A percentile compares a stretch with the other conserved stretches of the same genome.
phyloP scores from a whole-genome alignment of 2,113 vertebrate species.

The Sylvia atricapilla region DNA sequence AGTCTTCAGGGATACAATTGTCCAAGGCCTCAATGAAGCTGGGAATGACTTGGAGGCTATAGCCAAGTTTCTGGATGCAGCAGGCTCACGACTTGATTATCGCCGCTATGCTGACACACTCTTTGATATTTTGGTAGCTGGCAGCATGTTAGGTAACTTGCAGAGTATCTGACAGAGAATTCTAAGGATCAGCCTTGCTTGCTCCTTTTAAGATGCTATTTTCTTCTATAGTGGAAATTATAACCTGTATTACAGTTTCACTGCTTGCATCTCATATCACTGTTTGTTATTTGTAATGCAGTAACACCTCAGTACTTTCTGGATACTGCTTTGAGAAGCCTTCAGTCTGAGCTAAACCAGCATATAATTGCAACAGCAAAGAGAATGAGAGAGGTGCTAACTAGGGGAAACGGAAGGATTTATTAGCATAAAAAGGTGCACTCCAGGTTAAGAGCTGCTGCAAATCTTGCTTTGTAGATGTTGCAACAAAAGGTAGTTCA shows the following conservation, averaged over 20 bases:
- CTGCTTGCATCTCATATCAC: not conserved
- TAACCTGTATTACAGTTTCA: not conserved
- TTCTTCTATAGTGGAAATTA: not conserved
- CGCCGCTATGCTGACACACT: slow-evolving; percentile 93
- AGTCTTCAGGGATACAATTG: slow-evolving; percentile 90
- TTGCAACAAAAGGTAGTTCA: not conserved
- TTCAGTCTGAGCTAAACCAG: not conserved
- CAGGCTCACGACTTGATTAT: slow-evolving; percentile 89
- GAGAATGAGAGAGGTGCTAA: not conserved
- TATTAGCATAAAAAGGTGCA: not conserved
- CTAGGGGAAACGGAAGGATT: not conserved
- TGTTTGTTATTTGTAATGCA: not conserved
- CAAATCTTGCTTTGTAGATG: not conserved
- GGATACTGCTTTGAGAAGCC: not conserved
- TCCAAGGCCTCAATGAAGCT: slow-evolving; percentile 90
- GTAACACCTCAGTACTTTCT: not conserved
- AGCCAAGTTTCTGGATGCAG: slow-evolving; percentile 89
- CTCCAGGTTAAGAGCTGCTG: not conserved
- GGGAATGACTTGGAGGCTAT: slow-evolving; percentile 87
- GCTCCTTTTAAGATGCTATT: not conserved
- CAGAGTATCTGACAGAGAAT: not conserved
- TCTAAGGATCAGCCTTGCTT: not conserved
- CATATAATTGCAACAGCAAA: not conserved
- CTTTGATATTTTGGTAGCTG: slow-evolving; percentile 92
- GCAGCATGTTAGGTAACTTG: slow-evolving; percentile 90